Percentiles rank a stretch among this genome's conserved stretches.
These are phyloP conservation scores for Odontocerum albicorne DNA, from an alignment of 2,888 invertebrate species.

Conservation along the genomic window DNA sequence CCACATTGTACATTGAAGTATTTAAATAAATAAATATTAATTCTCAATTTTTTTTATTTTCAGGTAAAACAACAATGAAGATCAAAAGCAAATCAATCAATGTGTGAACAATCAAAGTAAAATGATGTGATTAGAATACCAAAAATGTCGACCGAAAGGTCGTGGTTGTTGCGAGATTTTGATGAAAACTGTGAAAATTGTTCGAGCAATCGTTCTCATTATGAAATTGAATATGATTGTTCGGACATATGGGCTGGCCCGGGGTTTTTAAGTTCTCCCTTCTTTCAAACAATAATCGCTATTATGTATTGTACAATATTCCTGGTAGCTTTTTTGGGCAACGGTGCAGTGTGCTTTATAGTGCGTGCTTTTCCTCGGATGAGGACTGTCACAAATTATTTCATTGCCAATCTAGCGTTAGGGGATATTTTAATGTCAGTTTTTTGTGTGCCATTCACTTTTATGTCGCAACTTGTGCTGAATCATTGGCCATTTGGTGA, in stretches of 20 bases:
- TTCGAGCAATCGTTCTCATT: background rate
- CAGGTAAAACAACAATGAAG: too few relatives aligned
- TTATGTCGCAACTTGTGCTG: constrained; percentile 75
- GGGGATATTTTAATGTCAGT: constrained; percentile 89
- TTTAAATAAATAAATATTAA: too few relatives aligned
- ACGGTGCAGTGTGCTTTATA: constrained; percentile 83
- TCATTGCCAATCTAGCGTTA: constrained; percentile 85
- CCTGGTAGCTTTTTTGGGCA: constrained; percentile 70
- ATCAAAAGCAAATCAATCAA: background rate
- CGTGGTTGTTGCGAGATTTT: background rate
- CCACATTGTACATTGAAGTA: too few relatives aligned
- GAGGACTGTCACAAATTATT: constrained; percentile 91
- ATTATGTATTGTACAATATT: constrained; percentile 73
- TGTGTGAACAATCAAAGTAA: too few relatives aligned
- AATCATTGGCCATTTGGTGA: constrained; percentile 89
- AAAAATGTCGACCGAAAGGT: constrained; percentile 6
- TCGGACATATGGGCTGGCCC: constrained; percentile 26
- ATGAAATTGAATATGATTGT: constrained; percentile 17
- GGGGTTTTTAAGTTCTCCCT: constrained; percentile 41
- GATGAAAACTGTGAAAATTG: constrained; percentile 5
- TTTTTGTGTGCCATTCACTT: constrained; percentile 90
- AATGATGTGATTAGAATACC: background rate
- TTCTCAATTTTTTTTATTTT: too few relatives aligned
- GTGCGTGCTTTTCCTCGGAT: constrained; percentile 81
- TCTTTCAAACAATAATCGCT: constrained; percentile 68